A percentile compares a stretch with the other conserved stretches of the same genome.
These are phyloP conservation scores for Neotoma lepida DNA, from an alignment of 2,113 vertebrate genomes.

Conservation along the genomic window DNA sequence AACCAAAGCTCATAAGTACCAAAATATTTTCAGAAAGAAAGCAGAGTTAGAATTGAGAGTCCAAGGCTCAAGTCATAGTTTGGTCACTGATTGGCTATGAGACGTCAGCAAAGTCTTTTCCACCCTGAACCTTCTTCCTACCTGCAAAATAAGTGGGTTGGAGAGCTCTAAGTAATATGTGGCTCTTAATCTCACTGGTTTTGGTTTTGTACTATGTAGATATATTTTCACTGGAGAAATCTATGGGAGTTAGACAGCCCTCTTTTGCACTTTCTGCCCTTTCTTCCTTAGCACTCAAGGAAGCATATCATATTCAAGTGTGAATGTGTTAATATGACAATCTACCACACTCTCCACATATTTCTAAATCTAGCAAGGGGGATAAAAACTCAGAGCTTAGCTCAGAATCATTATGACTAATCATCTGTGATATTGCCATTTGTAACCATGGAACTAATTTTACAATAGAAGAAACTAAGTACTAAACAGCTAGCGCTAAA, in stretches of 20 bases:
- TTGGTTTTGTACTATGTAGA: conserved; percentile 15
- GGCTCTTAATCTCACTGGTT: conserved; percentile 34
- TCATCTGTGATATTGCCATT: conserved; percentile 19
- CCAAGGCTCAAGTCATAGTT: background rate
- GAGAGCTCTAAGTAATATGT: conserved; percentile 17
- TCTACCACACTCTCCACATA: background rate
- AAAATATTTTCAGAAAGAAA: conserved; percentile 50
- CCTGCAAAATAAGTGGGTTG: background rate
- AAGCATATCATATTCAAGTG: conserved; percentile 6
- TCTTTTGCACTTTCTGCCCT: conserved; percentile 5
- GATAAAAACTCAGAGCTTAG: conserved; percentile 24
- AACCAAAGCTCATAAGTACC: background rate
- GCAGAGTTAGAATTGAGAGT: background rate
- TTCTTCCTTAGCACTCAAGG: background rate
- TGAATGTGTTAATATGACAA: conserved; percentile 12
- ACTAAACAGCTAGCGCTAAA: conserved; percentile 25
- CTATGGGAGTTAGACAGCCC: background rate
- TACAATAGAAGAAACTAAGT: conserved; percentile 27
- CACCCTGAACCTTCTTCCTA: background rate
- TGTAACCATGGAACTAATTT: conserved; percentile 41
- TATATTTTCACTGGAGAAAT: background rate
- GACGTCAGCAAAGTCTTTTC: conserved; percentile 3
- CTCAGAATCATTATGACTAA: background rate
- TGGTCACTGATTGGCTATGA: background rate
- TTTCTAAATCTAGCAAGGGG: conserved; percentile 34